Evolutionary conservation across 2,113 vertebrate genomes (phyloP), one percentile per base, ranked within the genome.

Genomic region (Amblyornis subalaris): DNA sequence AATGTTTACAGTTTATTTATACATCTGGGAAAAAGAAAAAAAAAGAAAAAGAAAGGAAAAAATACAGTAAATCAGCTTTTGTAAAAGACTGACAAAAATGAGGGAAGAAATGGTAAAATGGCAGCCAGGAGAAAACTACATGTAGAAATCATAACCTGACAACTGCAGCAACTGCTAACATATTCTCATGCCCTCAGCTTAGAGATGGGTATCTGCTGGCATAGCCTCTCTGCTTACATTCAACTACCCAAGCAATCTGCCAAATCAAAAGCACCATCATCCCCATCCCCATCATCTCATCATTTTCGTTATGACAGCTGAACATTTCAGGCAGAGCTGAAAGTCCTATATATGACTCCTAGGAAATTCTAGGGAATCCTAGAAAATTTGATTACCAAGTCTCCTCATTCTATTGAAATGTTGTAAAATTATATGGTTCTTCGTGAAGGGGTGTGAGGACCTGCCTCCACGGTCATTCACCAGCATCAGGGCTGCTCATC

Each of bases 41-140:
- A n/a, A n/a, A n/a, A n/a, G n/a, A 38, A 69, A 45, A 53, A 4
- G 8, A 24, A 31, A 10, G 0, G 1, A 2, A 42, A 35, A 48
- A 45, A 5, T 8, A 38, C 4, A 7, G 22, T 16, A 51, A 73
- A 57, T 50, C 25, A 20, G 8, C 7, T 35, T 16, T 65, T 62
- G 26, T 22, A n/a, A 62, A 84, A 93, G 73, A 3, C 7, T 53
- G 22, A 16, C 10, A 53, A 67, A 82, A 79, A 29, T 28, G 70
- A 58, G 21, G n/a, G 67, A 76, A 62, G 20, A 40, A 81, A 81
- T n/a, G 9, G 36, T 74, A 71, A 92, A 64, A 81, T 35, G 26
- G n/a, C 72, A 88, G 13, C 19, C 61, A 55, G 61, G 40, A 36
- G 29, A 89, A 91, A 90, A 38, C 14, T 19, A 42, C 19, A 7